Base-by-base conservation (phyloP, 2,113 vertebrate genomes). In the Atlantisia rogersi region DNA sequence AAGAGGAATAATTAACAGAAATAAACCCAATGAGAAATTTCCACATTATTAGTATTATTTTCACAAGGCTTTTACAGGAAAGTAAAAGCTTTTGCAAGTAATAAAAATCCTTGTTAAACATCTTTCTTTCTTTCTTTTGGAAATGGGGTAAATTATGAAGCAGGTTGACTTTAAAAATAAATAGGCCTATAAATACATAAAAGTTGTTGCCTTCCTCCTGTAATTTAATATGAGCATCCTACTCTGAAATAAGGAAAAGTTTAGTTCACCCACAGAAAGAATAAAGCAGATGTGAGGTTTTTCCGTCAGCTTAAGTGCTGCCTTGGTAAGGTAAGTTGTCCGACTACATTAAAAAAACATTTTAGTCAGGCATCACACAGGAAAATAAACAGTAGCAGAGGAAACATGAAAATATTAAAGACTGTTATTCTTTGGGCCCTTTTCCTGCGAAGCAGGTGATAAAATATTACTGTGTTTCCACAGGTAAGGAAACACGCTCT, bases 331-430 rank as follows among this genome's bases (percentile, higher is more conserved):
- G 94, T 90, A 78, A 96, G 89, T 96, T 95, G 82, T 96, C 71
- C 44, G 68, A 94, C 95, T 94, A 92, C 89, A 92, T 97, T 96
- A 97, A 97, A 94, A 92, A 97, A 97, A 97, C 96, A 96, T 97
- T 97, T 95, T 92, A 94, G 95, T 97, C 95, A 97, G 92, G 95
- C 95, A 97, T 97, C 87, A 78, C 95, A 97, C 95, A 97, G 97
- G 96, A 97, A 97, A 97, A 97, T 97, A 97, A 97, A 97, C 96
- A 97, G 96, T 97, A 97, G 97, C 95, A 94, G 92, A 97, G 97
- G 97, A 97, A 97, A 97, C 92, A 95, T 87, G 96, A 96, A 97
- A 97, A 94, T 91, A 93, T 93, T 94, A 96, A 95, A 94, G 95
- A 52, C 82, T 92, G 93, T 95, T 97, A 94, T 96, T 97, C 96